These are phyloP conservation scores for Leptinotarsa rubiginosa DNA, from an alignment of 2,888 invertebrate species.

Conservation along the genomic window DNA sequence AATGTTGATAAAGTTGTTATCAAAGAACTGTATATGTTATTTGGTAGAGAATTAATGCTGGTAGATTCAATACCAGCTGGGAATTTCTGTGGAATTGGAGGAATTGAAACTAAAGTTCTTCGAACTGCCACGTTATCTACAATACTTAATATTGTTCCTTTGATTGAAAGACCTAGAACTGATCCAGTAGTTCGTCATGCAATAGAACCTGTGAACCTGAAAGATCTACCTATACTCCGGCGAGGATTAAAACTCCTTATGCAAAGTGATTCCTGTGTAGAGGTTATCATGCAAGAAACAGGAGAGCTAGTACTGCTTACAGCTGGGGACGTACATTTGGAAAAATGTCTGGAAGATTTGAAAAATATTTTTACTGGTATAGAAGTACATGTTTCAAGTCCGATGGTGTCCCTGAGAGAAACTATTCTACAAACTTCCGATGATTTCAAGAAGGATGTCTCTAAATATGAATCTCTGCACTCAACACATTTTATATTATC, in stretches of 20 bases:
- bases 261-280: slow-evolving; percentile 95
- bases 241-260: slow-evolving; percentile 87
- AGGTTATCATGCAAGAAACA: slow-evolving; percentile 89
- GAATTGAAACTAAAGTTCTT: slow-evolving; percentile 84
- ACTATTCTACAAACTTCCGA: slow-evolving; percentile 78
- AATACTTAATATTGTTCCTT: slow-evolving; percentile 85
- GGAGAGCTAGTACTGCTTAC: slow-evolving; percentile 96
- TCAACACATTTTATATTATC: slow-evolving; percentile 67
- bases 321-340: slow-evolving; percentile 96
- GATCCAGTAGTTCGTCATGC: slow-evolving; percentile 93
- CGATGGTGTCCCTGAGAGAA: slow-evolving; percentile 96
- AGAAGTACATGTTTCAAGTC: slow-evolving; percentile 90
- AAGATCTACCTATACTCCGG: slow-evolving; percentile 80
- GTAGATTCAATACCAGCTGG: slow-evolving; percentile 88
- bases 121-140: slow-evolving; percentile 92
- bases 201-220: slow-evolving; percentile 85
- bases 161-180: slow-evolving; percentile 84
- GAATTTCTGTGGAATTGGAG: slow-evolving; percentile 90
- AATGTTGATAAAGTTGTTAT: slow-evolving; percentile 73
- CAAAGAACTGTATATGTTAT: slow-evolving; percentile 85
- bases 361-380: slow-evolving; percentile 84
- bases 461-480: slow-evolving; percentile 42
- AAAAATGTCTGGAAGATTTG: slow-evolving; percentile 94
- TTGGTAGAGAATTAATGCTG: slow-evolving; percentile 90
- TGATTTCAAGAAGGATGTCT: slow-evolving; percentile 82